Base-by-base conservation (phyloP, 53 echinoderm and acorn worm species). In the Hippasteria phrygiana region DNA sequence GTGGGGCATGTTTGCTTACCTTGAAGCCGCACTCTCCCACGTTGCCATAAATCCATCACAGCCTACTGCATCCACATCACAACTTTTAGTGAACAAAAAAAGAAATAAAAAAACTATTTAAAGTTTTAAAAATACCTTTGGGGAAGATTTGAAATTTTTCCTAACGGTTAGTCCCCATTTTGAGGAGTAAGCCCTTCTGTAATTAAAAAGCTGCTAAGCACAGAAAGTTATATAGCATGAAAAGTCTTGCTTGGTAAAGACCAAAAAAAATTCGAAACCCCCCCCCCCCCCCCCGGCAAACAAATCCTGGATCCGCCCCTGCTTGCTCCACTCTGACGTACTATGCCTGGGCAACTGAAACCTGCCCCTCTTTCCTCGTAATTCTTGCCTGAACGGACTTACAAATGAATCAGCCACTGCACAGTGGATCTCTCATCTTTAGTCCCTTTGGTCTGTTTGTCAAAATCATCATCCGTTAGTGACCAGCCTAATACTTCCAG, bases 31-130 rank as follows among this genome's bases (percentile, higher is more conserved):
- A 28, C 51, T 70, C 43, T 85, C 85, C 85, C 85, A 85, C 22
- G 71, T 85, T 43, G 85, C 85, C 85, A 85, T 85, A 8, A 85
- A 85, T 3, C 85, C 85, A 26, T 85, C 85, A 33, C 85, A 85
- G 12, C 69, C 71, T 1, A 75, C 32, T 14, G 71, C 47, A 24
- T 71, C 85, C 53, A 48, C 85, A 32, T 50, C 50, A 48, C 85
- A 85, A 40, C 85, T 81, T 64, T 43, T 36, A 59, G 24, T 12
- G 62, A 45, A 47, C 12, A 75, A 14, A 43, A 75, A 18, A 75
- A 51, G 8, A 55, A 55, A 32, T 0, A 10, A 7, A 26, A n/a
- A 22, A n/a, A 37, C 0, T 35, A 37, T 34, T 17, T 71, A 17
- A 4, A 14, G 18, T 1, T 71, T 39, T 36, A 35, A 37, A 12